A percentile compares a stretch with the other conserved stretches of the same genome.
Evolutionary conservation across 2,888 invertebrate genomes (phyloP).

Genomic region (Drosophila fulvimacula): DNA sequence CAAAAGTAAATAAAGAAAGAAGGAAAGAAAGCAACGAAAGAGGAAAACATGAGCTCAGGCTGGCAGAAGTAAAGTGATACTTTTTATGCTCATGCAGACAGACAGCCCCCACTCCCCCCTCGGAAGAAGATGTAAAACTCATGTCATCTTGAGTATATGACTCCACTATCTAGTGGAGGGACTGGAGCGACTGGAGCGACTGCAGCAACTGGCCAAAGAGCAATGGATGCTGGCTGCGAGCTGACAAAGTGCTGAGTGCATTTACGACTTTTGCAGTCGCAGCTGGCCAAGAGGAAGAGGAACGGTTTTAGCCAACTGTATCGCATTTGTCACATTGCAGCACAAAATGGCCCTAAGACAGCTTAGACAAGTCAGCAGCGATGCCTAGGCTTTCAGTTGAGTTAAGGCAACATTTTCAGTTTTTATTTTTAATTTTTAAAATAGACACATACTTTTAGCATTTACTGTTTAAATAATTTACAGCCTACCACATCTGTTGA

Average conservation of each 20-base stretch:
- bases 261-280: conserved; percentile 58
- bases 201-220: conserved; percentile 36
- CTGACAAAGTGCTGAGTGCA: conserved; percentile 80
- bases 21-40: background rate
- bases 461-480: background rate
- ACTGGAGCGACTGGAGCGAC: conserved; percentile 16
- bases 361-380: background rate
- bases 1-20: conserved; percentile 31
- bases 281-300: conserved; percentile 6
- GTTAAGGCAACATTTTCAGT: background rate
- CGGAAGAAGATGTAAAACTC: conserved; percentile 30
- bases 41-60: conserved; percentile 30
- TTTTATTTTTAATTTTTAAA: background rate
- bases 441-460: background rate
- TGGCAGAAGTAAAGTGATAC: conserved; percentile 63
- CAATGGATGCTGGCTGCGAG: conserved; percentile 74
- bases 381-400: background rate
- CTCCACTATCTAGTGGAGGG: background rate
- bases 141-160: background rate
- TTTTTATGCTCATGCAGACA: conserved; percentile 59
- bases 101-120: background rate
- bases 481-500: background rate
- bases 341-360: background rate
- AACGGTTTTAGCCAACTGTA: conserved; percentile 13
- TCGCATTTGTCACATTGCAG: background rate